These are phyloP conservation scores for Cryptocheilus praepositus DNA, from an alignment of 2,888 invertebrate genomes.

Conservation along the genomic window DNA sequence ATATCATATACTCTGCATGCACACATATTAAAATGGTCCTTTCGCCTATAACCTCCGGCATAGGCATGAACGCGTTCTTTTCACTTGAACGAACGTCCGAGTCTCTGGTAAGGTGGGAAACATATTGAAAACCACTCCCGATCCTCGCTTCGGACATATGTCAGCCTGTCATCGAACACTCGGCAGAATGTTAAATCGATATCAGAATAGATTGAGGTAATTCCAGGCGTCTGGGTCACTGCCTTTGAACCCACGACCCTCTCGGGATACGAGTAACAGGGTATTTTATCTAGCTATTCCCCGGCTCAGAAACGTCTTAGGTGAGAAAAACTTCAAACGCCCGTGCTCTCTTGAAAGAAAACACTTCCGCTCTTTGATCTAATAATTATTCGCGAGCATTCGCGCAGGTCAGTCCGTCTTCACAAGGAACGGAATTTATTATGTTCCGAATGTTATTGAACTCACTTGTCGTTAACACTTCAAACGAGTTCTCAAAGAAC, in stretches of 20 bases:
- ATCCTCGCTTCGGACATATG: constrained; percentile 36
- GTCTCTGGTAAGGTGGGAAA: constrained; percentile 26
- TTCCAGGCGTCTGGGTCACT: constrained; percentile 37
- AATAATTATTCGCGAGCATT: too few species aligned
- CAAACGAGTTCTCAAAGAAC: too few species aligned
- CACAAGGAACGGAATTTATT: too few species aligned
- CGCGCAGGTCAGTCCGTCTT: too few species aligned
- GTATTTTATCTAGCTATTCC: constrained; percentile 13
- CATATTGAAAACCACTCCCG: constrained; percentile 37
- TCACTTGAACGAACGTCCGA: constrained; percentile 1
- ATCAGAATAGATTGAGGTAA: constrained; percentile 37
- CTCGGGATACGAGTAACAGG: constrained; percentile 17
- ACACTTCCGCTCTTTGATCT: too few species aligned
- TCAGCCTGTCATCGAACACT: constrained; percentile 34
- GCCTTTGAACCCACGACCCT: constrained; percentile 30
- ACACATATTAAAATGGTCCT: constrained; percentile 1
- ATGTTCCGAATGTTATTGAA: too few species aligned
- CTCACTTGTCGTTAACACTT: too few species aligned
- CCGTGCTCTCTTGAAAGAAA: neutral
- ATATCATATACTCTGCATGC: too few species aligned
- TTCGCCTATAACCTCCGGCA: neutral
- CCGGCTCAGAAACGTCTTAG: neutral
- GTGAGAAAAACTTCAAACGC: constrained; percentile 11
- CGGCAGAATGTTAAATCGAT: constrained; percentile 42
- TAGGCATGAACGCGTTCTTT: neutral